Conservation (phyloP, 2,888 invertebrate species). For the Amphipoea lucens region DNA sequence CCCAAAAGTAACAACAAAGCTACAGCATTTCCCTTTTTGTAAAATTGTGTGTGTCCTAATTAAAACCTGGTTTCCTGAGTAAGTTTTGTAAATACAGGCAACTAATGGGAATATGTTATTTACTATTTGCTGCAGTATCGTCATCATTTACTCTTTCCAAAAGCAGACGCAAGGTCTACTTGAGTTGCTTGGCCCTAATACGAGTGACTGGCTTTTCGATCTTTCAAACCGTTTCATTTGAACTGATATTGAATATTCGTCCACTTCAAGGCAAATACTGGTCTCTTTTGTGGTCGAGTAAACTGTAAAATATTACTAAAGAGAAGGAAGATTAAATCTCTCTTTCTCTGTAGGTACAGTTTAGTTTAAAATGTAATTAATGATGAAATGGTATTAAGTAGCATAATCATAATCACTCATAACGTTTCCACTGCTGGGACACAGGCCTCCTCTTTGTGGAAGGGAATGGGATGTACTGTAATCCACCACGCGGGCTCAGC, state of each 20-base stretch:
- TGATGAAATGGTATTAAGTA: background rate
- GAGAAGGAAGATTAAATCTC: background rate
- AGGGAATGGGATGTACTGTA: no score
- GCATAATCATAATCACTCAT: no score
- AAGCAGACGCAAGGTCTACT: background rate
- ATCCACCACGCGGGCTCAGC: no score
- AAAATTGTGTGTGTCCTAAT: background rate
- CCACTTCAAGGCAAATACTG: slow-evolving; percentile 2
- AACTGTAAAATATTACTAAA: background rate
- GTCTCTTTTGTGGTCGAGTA: background rate
- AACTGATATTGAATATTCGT: slow-evolving; percentile 20
- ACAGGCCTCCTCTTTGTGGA: no score
- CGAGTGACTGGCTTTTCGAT: background rate
- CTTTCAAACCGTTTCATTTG: slow-evolving; percentile 24
- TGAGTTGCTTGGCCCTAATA: background rate
- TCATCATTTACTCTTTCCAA: background rate
- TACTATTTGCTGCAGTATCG: background rate
- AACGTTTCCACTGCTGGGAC: no score
- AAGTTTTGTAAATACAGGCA: background rate
- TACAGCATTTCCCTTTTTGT: no score
- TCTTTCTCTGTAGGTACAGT: background rate
- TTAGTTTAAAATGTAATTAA: background rate
- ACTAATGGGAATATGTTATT: background rate
- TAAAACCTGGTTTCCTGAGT: background rate
- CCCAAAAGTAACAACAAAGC: background rate